phyloP scores from a whole-genome alignment of 2,113 vertebrate genomes.

The Asarcornis scutulata region DNA sequence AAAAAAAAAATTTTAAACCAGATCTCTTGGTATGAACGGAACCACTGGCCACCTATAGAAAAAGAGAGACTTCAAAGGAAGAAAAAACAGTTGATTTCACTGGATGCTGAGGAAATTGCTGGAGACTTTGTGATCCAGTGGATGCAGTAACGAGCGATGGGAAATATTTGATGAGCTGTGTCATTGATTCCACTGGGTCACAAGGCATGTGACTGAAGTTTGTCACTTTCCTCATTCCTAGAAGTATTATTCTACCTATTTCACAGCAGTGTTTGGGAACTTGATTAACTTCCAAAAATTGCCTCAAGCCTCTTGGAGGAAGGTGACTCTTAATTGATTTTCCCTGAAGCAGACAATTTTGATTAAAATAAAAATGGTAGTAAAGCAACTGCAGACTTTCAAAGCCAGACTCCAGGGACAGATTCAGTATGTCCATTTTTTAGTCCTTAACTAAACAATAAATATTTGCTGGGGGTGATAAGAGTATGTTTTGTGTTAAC shows the following conservation, averaged over 20 bases:
- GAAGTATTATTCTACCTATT: not conserved
- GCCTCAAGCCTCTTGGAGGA: constrained; percentile 34
- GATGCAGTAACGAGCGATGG: not conserved
- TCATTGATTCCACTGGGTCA: not conserved
- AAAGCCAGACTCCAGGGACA: not conserved
- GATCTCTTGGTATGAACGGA: not conserved
- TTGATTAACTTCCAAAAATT: constrained; percentile 49
- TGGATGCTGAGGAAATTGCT: not conserved
- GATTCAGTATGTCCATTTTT: not conserved
- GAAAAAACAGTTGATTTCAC: not conserved
- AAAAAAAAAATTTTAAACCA: not conserved
- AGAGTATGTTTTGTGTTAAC: not conserved
- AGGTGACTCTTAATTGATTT: constrained; percentile 57
- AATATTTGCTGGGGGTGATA: constrained; percentile 5
- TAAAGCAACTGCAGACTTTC: not conserved
- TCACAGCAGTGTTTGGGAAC: not conserved
- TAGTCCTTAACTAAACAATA: constrained; percentile 25
- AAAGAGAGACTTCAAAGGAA: not conserved
- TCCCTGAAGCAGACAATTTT: constrained; percentile 40
- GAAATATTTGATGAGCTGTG: not conserved
- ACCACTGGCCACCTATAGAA: not conserved
- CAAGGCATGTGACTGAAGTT: not conserved
- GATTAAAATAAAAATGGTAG: constrained; percentile 34
- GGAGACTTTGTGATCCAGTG: not conserved
- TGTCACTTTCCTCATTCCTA: not conserved